Evolutionary conservation across 2,888 invertebrate genomes (phyloP).

Genomic region (Trissolcus japonicus): DNA sequence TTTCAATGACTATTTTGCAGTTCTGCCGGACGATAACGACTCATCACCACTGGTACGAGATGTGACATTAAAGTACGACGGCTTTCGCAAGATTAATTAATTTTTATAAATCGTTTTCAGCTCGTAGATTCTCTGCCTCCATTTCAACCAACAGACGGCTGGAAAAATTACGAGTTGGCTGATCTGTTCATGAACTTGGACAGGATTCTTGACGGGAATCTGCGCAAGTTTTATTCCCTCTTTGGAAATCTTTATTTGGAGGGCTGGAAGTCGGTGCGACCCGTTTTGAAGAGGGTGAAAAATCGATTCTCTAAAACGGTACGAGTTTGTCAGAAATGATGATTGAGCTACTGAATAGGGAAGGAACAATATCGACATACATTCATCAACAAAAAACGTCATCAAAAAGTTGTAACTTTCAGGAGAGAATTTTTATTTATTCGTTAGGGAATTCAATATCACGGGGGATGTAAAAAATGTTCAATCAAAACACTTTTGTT

Average conservation of each 20-base stretch:
- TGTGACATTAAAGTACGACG: background rate
- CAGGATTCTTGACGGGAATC: constrained; percentile 25
- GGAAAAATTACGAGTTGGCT: constrained; percentile 30
- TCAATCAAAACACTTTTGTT: too few relatives aligned
- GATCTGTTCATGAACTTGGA: constrained; percentile 29
- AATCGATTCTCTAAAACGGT: constrained; percentile 41
- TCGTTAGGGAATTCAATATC: too few relatives aligned
- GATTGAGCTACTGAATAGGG: background rate
- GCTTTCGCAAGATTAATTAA: too few relatives aligned
- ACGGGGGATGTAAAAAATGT: too few relatives aligned
- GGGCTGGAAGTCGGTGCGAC: constrained; percentile 38
- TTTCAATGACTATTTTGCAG: constrained; percentile 29
- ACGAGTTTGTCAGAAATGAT: background rate
- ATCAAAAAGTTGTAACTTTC: too few relatives aligned
- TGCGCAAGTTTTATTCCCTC: constrained; percentile 24
- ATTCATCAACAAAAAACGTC: background rate
- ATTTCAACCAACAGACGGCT: constrained; percentile 1
- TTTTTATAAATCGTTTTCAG: background rate
- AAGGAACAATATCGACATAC: background rate
- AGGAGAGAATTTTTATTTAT: too few relatives aligned
- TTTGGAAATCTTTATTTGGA: constrained; percentile 42
- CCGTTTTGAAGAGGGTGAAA: constrained; percentile 35
- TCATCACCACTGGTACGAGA: constrained; percentile 9
- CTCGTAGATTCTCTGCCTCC: constrained; percentile 13
- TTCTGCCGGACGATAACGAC: constrained; percentile 24